phyloP scores from a whole-genome alignment of 2,888 invertebrate genomes.

The Drosophila emarginata region DNA sequence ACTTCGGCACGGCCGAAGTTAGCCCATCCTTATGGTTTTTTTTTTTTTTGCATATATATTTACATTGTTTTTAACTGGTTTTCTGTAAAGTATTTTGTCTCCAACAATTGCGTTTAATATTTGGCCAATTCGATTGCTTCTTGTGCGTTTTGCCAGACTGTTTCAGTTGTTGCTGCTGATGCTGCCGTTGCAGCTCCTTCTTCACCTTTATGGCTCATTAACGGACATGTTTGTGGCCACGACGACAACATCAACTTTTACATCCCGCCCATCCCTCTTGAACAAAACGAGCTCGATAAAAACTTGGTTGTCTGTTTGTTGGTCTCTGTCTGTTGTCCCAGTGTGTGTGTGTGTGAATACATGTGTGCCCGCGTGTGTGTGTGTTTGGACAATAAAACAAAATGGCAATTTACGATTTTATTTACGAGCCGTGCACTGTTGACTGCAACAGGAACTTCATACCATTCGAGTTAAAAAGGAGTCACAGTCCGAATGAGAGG shows the following conservation, averaged over 20 bases:
- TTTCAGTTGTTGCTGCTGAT: neutral
- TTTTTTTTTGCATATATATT: neutral
- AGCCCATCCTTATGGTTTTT: too few species aligned
- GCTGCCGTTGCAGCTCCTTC: constrained; percentile 20
- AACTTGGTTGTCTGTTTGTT: constrained; percentile 58
- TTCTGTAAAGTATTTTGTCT: neutral
- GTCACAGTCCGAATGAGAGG: constrained; percentile 5
- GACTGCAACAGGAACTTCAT: constrained; percentile 18
- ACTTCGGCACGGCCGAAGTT: too few species aligned
- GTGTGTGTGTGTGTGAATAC: constrained; percentile 27
- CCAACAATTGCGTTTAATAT: neutral
- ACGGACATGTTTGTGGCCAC: constrained; percentile 59
- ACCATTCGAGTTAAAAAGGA: constrained; percentile 13
- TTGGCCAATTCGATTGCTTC: constrained; percentile 3
- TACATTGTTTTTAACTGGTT: neutral
- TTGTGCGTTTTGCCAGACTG: neutral
- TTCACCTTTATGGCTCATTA: constrained; percentile 75
- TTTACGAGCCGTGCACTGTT: constrained; percentile 62
- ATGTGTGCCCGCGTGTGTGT: constrained; percentile 16
- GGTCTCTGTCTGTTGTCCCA: constrained; percentile 16
- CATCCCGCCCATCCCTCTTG: constrained; percentile 34
- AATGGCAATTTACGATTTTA: constrained; percentile 76
- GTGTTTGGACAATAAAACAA: constrained; percentile 70
- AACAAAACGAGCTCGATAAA: constrained; percentile 77
- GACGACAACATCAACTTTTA: constrained; percentile 45